phyloP scores from a whole-genome alignment of 2,113 vertebrate species.

The Elanus axillaris region DNA sequence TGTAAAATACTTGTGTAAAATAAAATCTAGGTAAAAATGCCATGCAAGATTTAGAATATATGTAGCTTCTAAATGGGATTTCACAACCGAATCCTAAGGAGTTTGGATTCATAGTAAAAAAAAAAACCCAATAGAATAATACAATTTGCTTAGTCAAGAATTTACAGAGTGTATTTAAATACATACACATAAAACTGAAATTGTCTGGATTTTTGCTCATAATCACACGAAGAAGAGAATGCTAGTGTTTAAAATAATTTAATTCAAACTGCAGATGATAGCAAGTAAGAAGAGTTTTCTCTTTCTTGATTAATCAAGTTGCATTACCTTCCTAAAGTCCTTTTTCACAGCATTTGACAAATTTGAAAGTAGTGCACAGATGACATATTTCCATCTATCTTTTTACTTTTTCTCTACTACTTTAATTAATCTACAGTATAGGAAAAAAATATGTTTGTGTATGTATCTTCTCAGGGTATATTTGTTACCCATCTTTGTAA shows the following conservation, averaged over 20 bases:
- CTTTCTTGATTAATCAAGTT: background rate
- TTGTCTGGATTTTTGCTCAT: background rate
- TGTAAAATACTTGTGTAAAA: background rate
- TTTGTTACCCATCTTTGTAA: background rate
- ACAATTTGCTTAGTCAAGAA: background rate
- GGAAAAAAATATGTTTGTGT: background rate
- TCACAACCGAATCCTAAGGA: background rate
- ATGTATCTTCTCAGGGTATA: background rate
- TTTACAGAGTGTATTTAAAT: background rate
- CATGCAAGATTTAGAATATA: background rate
- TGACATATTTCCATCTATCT: background rate
- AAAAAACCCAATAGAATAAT: fast-evolving
- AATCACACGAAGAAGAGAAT: background rate
- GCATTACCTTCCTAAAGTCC: background rate
- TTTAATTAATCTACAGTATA: background rate
- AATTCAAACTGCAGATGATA: background rate
- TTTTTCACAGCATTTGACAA: background rate
- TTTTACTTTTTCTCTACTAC: background rate
- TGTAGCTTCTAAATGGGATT: background rate
- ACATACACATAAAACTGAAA: background rate
- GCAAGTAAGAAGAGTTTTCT: background rate
- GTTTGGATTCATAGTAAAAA: background rate
- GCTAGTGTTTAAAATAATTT: background rate
- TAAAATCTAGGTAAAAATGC: background rate
- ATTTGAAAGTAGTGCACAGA: background rate